Evolutionary conservation across 2,797 vertebrate genomes (phyloP), one percentile per base, ranked within the genome.

Genomic region (Cirrhinus mrigala): DNA sequence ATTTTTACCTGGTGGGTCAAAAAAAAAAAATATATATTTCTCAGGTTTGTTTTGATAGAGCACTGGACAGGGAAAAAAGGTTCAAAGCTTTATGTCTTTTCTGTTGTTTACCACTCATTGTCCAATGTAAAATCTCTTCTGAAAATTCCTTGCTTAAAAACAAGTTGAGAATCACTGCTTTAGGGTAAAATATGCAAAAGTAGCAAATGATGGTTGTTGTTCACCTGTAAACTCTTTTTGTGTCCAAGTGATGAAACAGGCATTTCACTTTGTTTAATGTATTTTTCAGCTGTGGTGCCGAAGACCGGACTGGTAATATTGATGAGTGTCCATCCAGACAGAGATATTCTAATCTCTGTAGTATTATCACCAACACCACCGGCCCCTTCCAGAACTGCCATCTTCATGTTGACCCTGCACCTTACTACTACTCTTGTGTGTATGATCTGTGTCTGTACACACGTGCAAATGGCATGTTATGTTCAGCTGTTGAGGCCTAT

Each of bases 401-500:
- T n/a, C n/a, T n/a, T n/a, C n/a, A n/a, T n/a, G n/a, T n/a, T n/a
- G n/a, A n/a, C n/a, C n/a, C n/a, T n/a, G n/a, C n/a, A n/a, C n/a
- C n/a, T n/a, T n/a, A n/a, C n/a, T n/a, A n/a, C n/a, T n/a, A n/a
- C n/a, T n/a, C n/a, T n/a, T n/a, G n/a, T n/a, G n/a, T n/a, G n/a
- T n/a, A n/a, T n/a, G n/a, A n/a, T n/a, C n/a, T n/a, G n/a, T n/a
- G n/a, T n/a, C n/a, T n/a, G n/a, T n/a, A n/a, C n/a, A n/a, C n/a
- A n/a, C n/a, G n/a, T n/a, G n/a, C n/a, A n/a, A n/a, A n/a, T n/a
- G n/a, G n/a, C n/a, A n/a, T n/a, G n/a, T n/a, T n/a, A n/a, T n/a
- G n/a, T n/a, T n/a, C 92, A 18, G 89, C 91, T 0, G 81, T 95
- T 22, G 91, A 92, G 18, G 89, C 92, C 71, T 95, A 94, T 10